Conservation (phyloP, 2,797 vertebrate genomes). For the Gobio occitaniae region DNA sequence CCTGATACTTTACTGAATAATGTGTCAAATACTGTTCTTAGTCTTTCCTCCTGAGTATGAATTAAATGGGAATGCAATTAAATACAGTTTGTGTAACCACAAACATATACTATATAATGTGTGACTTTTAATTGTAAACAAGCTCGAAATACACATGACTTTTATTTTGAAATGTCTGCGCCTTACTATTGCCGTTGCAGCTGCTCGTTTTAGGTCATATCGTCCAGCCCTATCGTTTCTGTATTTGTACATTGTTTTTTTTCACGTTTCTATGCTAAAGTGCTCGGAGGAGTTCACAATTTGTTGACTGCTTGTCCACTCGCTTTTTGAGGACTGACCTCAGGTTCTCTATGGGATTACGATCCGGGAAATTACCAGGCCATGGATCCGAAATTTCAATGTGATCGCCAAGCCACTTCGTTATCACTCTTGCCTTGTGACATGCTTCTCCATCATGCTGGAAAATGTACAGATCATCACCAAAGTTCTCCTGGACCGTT, state of each 20-base stretch:
- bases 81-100: too few relatives aligned
- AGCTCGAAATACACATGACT: too few relatives aligned
- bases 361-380: background rate
- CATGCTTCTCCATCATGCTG: background rate
- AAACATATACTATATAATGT: too few relatives aligned
- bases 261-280: background rate
- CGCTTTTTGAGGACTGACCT: background rate
- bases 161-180: too few relatives aligned
- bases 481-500: background rate
- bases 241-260: background rate
- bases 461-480: background rate
- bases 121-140: too few relatives aligned
- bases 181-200: too few relatives aligned
- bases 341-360: background rate
- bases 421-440: background rate
- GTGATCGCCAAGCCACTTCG: background rate
- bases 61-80: too few relatives aligned
- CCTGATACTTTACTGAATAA: too few relatives aligned
- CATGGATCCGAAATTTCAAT: background rate
- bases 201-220: too few relatives aligned
- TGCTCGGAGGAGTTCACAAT: too few relatives aligned
- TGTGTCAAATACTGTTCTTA: too few relatives aligned
- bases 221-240: background rate
- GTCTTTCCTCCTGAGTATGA: too few relatives aligned
- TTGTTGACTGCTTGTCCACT: background rate